Evolutionary conservation across 2,797 vertebrate genomes (phyloP), one percentile per base, ranked within the genome.

Genomic region (Sarcoramphus papa): DNA sequence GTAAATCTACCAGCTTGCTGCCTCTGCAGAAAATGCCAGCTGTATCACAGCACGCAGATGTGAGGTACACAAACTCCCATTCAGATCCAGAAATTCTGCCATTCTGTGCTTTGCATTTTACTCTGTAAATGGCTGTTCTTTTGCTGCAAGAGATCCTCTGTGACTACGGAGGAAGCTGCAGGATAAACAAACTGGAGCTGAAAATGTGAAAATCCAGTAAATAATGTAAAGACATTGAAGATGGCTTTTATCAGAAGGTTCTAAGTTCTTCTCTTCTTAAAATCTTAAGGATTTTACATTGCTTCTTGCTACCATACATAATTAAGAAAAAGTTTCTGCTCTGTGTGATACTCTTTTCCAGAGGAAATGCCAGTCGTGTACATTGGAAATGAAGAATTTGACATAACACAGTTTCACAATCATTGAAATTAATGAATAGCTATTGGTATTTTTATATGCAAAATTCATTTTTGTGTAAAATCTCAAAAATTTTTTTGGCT

Each of bases 11-110:
- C 59, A 56, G 33, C 83, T 88, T 87, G 63, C 80, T 87, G 70
- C 60, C 93, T 72, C 82, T 90, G 79, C 67, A 65, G 86, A 62
- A 95, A 70, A 86, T 70, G 77, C 79, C 86, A 95, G 86, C 78
- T 91, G 63, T 68, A 60, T 43, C 56, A 31, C 65, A 65, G 76
- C 79, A 64, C 7, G 4, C 72, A 90, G 89, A 77, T 68, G 65
- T 3, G 47, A 75, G 14, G 47, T n/a, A 30, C 57, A 85, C 41
- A 84, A 88, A 62, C 54, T 83, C 68, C 62, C 7, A 5, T 84
- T 90, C 88, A 84, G 62, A 85, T 56, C 41, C 83, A 72, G 56
- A 88, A 93, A 85, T 78, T 69, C 79, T 85, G 62, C 47, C 51
- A 21, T 88, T 91, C 68, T 94, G 64, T 43, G n/a, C 57, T 78